These are phyloP conservation scores for Drosophila atripex DNA, from an alignment of 2,888 invertebrate genomes.

Conservation along the genomic window DNA sequence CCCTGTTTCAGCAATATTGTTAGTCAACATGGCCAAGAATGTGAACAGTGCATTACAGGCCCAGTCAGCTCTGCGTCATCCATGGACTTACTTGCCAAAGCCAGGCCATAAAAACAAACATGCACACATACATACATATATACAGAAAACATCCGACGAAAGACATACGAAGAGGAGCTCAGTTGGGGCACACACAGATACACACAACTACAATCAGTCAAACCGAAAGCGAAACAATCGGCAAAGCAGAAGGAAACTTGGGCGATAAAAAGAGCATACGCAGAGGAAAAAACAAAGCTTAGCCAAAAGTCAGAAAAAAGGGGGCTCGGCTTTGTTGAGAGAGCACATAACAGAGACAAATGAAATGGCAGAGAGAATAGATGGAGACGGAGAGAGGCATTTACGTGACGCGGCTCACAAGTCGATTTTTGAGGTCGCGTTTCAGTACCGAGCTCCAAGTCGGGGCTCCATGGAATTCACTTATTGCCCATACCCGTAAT, in stretches of 20 bases:
- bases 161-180: slow-evolving; percentile 16
- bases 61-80: slow-evolving; percentile 34
- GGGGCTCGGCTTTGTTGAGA: slow-evolving; percentile 61
- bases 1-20: too few species aligned
- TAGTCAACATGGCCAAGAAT: slow-evolving; percentile 8
- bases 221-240: slow-evolving; percentile 17
- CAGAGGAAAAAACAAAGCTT: slow-evolving; percentile 29
- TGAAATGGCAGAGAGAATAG: slow-evolving; percentile 15
- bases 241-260: slow-evolving; percentile 15
- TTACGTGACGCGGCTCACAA: slow-evolving; percentile 38
- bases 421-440: slow-evolving; percentile 39
- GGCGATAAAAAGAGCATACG: slow-evolving; percentile 30
- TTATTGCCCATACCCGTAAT: slow-evolving; percentile 37
- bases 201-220: neutral
- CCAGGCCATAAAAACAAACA: slow-evolving; percentile 19
- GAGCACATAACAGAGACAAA: neutral
- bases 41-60: slow-evolving; percentile 19
- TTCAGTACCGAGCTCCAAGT: neutral
- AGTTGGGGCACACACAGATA: slow-evolving; percentile 3
- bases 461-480: slow-evolving; percentile 31
- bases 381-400: slow-evolving; percentile 1
- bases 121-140: neutral
- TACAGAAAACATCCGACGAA: slow-evolving; percentile 14
- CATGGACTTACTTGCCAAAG: slow-evolving; percentile 22
- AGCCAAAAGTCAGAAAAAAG: slow-evolving; percentile 43